Evolutionary conservation across 2,888 invertebrate genomes (phyloP).

Genomic region (Subacronicta megacephala): DNA sequence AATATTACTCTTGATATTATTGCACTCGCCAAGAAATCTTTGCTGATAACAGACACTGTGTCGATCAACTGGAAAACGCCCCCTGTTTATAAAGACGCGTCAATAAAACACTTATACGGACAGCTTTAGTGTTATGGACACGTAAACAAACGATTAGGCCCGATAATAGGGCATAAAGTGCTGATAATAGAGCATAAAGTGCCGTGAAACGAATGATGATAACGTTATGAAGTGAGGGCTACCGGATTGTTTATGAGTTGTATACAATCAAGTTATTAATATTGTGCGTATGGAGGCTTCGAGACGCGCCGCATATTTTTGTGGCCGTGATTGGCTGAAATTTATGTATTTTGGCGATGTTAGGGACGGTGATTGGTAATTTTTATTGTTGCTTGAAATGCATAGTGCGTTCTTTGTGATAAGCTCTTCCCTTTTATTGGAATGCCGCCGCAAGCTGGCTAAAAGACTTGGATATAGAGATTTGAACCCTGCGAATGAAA

Average conservation of each 20-base stretch:
- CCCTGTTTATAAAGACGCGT: conserved; percentile 53
- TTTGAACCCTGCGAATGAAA: too few relatives aligned
- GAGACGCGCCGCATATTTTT: conserved; percentile 18
- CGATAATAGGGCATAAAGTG: conserved; percentile 61
- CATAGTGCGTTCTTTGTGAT: too few relatives aligned
- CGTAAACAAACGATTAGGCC: conserved; percentile 73
- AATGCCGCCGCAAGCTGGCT: too few relatives aligned
- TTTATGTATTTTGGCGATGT: not conserved
- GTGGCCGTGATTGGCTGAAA: not conserved
- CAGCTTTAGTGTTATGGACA: conserved; percentile 67
- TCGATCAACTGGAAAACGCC: conserved; percentile 46
- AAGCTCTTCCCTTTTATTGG: too few relatives aligned
- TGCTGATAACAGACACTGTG: conserved; percentile 35
- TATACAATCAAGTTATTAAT: conserved; percentile 53
- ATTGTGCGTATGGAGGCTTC: conserved; percentile 43
- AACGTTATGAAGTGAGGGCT: conserved; percentile 47
- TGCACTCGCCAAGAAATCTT: conserved; percentile 33
- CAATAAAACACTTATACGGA: conserved; percentile 70
- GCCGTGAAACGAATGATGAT: conserved; percentile 49
- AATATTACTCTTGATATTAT: conserved; percentile 11
- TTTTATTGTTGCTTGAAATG: too few relatives aligned
- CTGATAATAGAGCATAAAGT: conserved; percentile 62
- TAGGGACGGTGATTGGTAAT: too few relatives aligned
- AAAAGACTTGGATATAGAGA: too few relatives aligned
- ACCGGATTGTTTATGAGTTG: conserved; percentile 39